These are phyloP conservation scores for Tyrophagus putrescentiae DNA, from an alignment of 1,140 invertebrate genomes.

Conservation along the genomic window DNA sequence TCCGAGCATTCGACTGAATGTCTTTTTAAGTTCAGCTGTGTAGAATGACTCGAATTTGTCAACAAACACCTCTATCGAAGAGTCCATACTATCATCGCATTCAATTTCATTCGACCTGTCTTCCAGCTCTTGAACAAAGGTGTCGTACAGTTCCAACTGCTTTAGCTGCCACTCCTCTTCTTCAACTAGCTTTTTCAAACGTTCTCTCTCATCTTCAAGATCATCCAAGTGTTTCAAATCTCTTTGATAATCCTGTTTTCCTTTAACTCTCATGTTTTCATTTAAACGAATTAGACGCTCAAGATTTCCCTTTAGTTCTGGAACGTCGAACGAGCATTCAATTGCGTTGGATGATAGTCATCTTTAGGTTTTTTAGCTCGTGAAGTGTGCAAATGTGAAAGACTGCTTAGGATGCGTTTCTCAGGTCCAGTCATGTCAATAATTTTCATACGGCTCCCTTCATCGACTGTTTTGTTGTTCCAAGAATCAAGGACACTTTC, in stretches of 20 bases:
- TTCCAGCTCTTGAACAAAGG: conserved; percentile 5
- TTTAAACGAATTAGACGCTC: conserved; percentile 77
- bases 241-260: conserved; percentile 58
- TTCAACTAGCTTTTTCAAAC: conserved; percentile 49
- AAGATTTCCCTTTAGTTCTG: conserved; percentile 82
- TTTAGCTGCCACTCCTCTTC: conserved; percentile 58
- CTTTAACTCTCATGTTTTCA: conserved; percentile 84
- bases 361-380: conserved; percentile 36
- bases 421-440: conserved; percentile 97
- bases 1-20: not conserved
- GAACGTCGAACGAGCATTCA: conserved; percentile 44
- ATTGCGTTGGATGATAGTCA: conserved; percentile 24
- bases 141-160: conserved; percentile 43
- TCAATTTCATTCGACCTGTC: conserved; percentile 2
- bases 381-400: conserved; percentile 64
- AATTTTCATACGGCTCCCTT: conserved; percentile 71
- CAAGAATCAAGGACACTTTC: conserved; percentile 38
- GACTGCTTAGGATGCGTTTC: conserved; percentile 78
- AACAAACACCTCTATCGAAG: not conserved
- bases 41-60: not conserved
- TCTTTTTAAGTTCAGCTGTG: conserved; percentile 35
- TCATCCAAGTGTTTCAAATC: conserved; percentile 59
- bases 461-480: conserved; percentile 26
- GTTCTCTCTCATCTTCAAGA: conserved; percentile 59
- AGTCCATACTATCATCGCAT: not conserved